A percentile compares a stretch with the other conserved stretches of the same genome.
Evolutionary conservation across 2,888 invertebrate species (phyloP).

Genomic region (Andrena bicolor): DNA sequence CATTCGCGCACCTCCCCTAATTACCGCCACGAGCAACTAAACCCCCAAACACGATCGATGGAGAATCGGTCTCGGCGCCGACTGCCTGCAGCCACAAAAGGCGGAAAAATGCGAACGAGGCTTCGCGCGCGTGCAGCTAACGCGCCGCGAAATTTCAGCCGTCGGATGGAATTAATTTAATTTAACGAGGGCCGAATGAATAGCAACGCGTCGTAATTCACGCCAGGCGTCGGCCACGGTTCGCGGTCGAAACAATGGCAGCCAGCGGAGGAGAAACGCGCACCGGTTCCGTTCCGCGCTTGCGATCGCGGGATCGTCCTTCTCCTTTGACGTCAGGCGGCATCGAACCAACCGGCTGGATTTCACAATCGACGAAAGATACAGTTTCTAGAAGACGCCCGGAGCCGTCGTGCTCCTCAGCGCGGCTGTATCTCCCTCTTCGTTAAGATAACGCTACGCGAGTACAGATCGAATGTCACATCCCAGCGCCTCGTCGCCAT

Average conservation of each 20-base stretch:
- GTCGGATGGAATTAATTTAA: conserved; percentile 60
- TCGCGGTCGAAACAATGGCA: conserved; percentile 41
- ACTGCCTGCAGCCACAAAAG: too few relatives aligned
- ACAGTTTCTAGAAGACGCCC: conserved; percentile 9
- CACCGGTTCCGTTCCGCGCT: conserved; percentile 36
- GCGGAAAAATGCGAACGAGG: too few relatives aligned
- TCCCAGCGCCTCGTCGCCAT: conserved; percentile 32
- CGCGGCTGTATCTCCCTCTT: conserved; percentile 30
- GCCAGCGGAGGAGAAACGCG: conserved; percentile 23
- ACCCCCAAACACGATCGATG: too few relatives aligned
- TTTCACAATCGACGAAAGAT: conserved; percentile 57
- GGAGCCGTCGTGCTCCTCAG: neutral
- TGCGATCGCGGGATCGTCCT: conserved; percentile 11
- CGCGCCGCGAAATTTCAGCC: conserved; percentile 31
- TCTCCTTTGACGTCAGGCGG: conserved; percentile 8
- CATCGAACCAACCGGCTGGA: conserved; percentile 40
- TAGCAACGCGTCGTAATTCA: conserved; percentile 58
- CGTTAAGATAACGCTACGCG: conserved; percentile 64
- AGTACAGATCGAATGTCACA: conserved; percentile 63
- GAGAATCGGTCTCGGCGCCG: too few relatives aligned
- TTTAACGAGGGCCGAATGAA: conserved; percentile 62
- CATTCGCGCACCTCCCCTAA: too few relatives aligned
- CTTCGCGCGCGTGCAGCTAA: neutral
- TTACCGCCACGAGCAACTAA: too few relatives aligned
- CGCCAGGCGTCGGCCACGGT: neutral